These are phyloP conservation scores for Oreonectes daqikongensis DNA, from an alignment of 2,797 vertebrate species.

Conservation along the genomic window DNA sequence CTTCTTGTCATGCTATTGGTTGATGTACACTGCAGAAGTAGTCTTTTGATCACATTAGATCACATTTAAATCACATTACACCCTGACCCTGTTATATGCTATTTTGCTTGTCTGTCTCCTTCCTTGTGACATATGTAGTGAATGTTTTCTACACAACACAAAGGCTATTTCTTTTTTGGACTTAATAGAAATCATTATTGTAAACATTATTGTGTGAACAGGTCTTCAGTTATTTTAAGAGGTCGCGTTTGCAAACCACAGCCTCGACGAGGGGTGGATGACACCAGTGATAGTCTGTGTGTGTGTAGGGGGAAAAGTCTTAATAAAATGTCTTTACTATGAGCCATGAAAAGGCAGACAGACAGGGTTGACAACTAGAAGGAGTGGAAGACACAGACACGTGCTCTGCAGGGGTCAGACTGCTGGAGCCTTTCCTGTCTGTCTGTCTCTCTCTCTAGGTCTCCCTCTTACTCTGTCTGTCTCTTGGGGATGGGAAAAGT, in stretches of 20 bases:
- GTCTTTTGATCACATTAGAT: too few species aligned
- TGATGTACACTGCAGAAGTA: neutral
- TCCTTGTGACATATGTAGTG: neutral
- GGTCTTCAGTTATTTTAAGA: neutral
- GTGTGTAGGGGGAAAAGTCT: conserved; percentile 16
- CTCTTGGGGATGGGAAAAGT: conserved; percentile 35
- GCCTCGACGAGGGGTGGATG: neutral
- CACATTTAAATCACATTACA: neutral
- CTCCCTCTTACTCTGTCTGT: neutral
- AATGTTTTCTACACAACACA: neutral
- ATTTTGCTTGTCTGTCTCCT: neutral
- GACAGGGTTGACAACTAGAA: conserved; percentile 14
- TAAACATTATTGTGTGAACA: neutral
- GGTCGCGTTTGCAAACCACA: neutral
- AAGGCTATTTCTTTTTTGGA: too few species aligned
- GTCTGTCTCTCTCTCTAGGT: neutral
- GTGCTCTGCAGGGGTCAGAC: conserved; percentile 43
- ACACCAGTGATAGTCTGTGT: conserved; percentile 30
- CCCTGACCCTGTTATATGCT: neutral
- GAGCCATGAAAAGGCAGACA: conserved; percentile 12
- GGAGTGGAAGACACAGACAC: conserved; percentile 30
- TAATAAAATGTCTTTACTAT: conserved; percentile 19
- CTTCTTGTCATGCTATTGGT: neutral
- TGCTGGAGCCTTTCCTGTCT: conserved; percentile 35
- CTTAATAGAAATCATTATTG: too few species aligned